Evolutionary conservation across 2,888 invertebrate species (phyloP).

Genomic region (Urechis unicinctus): DNA sequence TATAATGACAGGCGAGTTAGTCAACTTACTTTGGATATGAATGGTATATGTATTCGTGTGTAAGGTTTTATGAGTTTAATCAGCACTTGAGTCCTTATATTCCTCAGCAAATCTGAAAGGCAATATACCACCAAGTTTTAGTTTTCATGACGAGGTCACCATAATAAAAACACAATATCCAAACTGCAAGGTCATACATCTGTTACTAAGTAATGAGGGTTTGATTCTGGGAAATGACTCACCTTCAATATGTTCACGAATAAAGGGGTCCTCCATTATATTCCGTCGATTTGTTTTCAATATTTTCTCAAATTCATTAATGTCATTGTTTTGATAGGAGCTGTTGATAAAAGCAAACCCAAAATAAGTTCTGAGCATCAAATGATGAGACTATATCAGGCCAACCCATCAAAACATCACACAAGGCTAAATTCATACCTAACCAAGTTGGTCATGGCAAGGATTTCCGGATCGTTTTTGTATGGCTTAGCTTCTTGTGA

Average conservation of each 20-base stretch:
- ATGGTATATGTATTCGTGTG: slow-evolving; percentile 94
- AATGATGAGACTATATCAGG: too few relatives aligned
- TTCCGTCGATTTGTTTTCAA: slow-evolving; percentile 86
- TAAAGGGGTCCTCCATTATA: slow-evolving; percentile 99
- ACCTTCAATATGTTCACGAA: slow-evolving; percentile 95
- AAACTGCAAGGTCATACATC: not conserved
- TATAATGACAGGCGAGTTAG: too few relatives aligned
- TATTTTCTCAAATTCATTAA: slow-evolving; percentile 95
- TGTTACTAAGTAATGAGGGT: too few relatives aligned
- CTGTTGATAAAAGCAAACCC: slow-evolving; percentile 55
- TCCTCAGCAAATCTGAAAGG: slow-evolving; percentile 73
- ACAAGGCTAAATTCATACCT: slow-evolving; percentile 34
- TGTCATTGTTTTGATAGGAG: slow-evolving; percentile 96
- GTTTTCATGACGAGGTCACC: not conserved
- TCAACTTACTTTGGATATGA: slow-evolving; percentile 72
- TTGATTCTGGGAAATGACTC: slow-evolving; percentile 17
- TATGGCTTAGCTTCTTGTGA: slow-evolving; percentile 99
- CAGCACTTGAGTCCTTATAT: slow-evolving; percentile 93
- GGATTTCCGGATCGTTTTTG: slow-evolving; percentile 97
- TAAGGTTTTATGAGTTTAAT: slow-evolving; percentile 96
- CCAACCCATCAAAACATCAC: too few relatives aligned
- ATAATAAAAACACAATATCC: not conserved
- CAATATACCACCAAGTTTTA: too few relatives aligned
- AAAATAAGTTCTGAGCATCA: too few relatives aligned
- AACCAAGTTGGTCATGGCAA: slow-evolving; percentile 98